phyloP scores from a whole-genome alignment of 2,113 vertebrate genomes.

The Lophochroa leadbeateri region DNA sequence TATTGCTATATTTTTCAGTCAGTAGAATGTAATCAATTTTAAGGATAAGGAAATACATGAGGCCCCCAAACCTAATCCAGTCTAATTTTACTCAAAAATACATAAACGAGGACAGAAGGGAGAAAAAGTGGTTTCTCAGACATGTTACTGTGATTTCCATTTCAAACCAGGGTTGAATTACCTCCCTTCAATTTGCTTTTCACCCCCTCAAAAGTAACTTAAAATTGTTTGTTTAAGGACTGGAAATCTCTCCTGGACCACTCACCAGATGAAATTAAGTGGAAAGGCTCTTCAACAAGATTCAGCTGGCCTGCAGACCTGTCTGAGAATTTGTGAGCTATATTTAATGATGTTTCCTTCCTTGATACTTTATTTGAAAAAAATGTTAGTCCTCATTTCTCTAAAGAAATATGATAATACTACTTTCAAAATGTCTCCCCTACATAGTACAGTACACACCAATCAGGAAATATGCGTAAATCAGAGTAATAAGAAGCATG shows the following conservation, averaged over 20 bases:
- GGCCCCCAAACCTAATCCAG: conserved; percentile 2
- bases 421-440: not conserved
- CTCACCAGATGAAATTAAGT: conserved; percentile 53
- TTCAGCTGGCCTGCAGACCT: conserved; percentile 54
- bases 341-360: conserved; percentile 14
- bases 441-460: not conserved
- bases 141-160: conserved; percentile 3
- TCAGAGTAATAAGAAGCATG: not conserved
- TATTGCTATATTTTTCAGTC: conserved; percentile 55
- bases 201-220: not conserved
- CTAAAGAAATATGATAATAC: not conserved
- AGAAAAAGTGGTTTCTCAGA: conserved; percentile 37
- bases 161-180: conserved; percentile 42
- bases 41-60: conserved; percentile 58
- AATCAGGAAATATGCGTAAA: not conserved
- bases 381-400: not conserved
- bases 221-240: conserved; percentile 44
- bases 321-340: conserved; percentile 51
- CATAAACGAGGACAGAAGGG: not conserved
- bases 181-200: conserved; percentile 43
- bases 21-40: conserved; percentile 59
- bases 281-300: conserved; percentile 50
- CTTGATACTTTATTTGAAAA: not conserved
- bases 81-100: conserved; percentile 50
- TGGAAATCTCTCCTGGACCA: conserved; percentile 41